phyloP scores from a whole-genome alignment of 92 coral and sea anemone species.

The Phenganax subtilis region DNA sequence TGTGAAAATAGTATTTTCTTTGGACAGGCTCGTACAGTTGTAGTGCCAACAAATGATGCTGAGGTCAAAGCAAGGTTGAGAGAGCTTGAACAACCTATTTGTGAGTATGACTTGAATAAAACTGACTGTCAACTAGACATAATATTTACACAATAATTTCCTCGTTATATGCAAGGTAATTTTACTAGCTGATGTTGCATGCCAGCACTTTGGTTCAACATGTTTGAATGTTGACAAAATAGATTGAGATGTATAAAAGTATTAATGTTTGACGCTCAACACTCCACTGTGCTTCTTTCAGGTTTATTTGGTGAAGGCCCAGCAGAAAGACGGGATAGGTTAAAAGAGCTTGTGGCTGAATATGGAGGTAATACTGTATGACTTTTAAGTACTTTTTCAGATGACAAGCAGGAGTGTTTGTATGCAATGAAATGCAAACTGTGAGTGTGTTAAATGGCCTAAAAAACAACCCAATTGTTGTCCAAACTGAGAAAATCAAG shows the following conservation, averaged over 20 bases:
- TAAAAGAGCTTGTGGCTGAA: conserved; percentile 70
- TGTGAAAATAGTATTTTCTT: background rate
- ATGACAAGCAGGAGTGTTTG: background rate
- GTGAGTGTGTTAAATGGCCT: too few species aligned
- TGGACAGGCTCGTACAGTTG: conserved; percentile 76
- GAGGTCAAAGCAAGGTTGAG: conserved; percentile 88
- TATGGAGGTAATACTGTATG: conserved; percentile 31
- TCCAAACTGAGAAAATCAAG: too few species aligned
- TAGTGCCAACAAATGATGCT: conserved; percentile 93
- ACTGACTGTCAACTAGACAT: too few species aligned
- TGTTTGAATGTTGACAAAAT: too few species aligned
- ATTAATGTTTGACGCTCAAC: too few species aligned
- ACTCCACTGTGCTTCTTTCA: too few species aligned
- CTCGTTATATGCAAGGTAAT: too few species aligned
- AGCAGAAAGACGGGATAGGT: conserved; percentile 88
- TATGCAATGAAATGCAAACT: background rate
- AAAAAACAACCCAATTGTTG: too few species aligned
- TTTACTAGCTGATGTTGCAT: too few species aligned
- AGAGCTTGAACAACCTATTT: conserved; percentile 81
- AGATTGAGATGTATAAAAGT: too few species aligned
- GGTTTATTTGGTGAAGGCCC: conserved; percentile 96
- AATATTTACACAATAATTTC: too few species aligned
- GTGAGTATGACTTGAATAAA: conserved; percentile 51
- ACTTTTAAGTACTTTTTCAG: background rate
- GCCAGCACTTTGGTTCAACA: too few species aligned